Evolutionary conservation across 1,140 invertebrate genomes (phyloP).

Genomic region (Anthonomus grandis): DNA sequence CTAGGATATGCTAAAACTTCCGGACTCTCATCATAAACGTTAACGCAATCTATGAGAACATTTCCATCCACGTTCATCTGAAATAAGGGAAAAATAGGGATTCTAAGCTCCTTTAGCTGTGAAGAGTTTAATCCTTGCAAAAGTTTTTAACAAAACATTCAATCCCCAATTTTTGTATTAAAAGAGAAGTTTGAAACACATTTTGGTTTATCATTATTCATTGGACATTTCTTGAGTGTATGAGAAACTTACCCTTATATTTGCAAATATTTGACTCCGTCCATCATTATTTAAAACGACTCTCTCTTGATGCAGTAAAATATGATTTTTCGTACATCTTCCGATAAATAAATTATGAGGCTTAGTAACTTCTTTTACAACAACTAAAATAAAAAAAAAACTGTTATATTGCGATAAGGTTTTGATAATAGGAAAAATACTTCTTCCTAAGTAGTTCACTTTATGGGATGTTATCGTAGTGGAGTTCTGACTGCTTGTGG

Average conservation of each 20-base stretch:
- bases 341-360: slow-evolving; percentile 41
- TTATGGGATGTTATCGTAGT: slow-evolving; percentile 1
- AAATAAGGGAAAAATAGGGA: too few species aligned
- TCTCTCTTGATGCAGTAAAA: slow-evolving; percentile 39
- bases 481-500: background rate
- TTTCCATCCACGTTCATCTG: slow-evolving; percentile 40
- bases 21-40: slow-evolving; percentile 38
- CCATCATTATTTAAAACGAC: slow-evolving; percentile 41
- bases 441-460: slow-evolving; percentile 6
- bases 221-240: too few species aligned
- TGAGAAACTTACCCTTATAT: slow-evolving; percentile 36
- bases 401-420: background rate
- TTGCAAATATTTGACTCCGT: slow-evolving; percentile 35
- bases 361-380: slow-evolving; percentile 34
- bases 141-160: too few species aligned
- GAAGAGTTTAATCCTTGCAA: too few species aligned
- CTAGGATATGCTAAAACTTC: slow-evolving; percentile 37
- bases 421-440: background rate
- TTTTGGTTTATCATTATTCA: too few species aligned
- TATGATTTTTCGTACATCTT: slow-evolving; percentile 33
- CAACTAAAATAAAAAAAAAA: slow-evolving; percentile 33
- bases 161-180: too few species aligned
- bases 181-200: too few species aligned
- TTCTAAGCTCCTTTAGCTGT: too few species aligned
- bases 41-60: slow-evolving; percentile 40